Conservation (phyloP, 1,140 invertebrate species). For the Drosophila baimaii region DNA sequence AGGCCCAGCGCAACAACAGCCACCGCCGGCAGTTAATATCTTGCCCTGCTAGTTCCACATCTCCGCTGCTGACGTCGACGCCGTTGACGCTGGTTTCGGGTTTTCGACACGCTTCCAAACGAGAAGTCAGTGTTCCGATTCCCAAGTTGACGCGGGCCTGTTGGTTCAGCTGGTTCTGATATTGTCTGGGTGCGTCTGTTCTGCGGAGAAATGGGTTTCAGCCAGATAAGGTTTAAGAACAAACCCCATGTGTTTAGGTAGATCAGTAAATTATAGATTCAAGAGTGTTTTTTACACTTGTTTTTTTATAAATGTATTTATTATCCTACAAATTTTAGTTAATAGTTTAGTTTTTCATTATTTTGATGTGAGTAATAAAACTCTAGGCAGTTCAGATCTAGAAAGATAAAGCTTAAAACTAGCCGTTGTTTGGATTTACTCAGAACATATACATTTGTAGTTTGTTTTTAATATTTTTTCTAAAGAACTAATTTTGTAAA, state of each 20-base stretch:
- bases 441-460: not conserved
- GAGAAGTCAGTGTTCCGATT: slow-evolving; percentile 1
- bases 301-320: not conserved
- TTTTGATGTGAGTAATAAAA: not conserved
- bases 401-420: too few relatives aligned
- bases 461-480: too few relatives aligned
- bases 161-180: slow-evolving; percentile 10
- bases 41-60: slow-evolving; percentile 11
- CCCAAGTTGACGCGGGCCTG: not conserved
- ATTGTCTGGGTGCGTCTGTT: slow-evolving; percentile 5
- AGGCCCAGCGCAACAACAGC: slow-evolving; percentile 24
- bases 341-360: too few relatives aligned
- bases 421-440: too few relatives aligned
- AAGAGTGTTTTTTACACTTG: too few relatives aligned
- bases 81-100: not conserved
- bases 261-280: not conserved
- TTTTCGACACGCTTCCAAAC: slow-evolving; percentile 14
- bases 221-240: not conserved
- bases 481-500: too few relatives aligned
- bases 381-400: not conserved
- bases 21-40: slow-evolving; percentile 8
- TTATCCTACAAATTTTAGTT: not conserved
- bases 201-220: not conserved
- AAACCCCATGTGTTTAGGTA: not conserved
- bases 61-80: slow-evolving; percentile 16